These are phyloP conservation scores for Acyrthosiphon pisum DNA, from an alignment of 1,140 invertebrate genomes.

Conservation along the genomic window DNA sequence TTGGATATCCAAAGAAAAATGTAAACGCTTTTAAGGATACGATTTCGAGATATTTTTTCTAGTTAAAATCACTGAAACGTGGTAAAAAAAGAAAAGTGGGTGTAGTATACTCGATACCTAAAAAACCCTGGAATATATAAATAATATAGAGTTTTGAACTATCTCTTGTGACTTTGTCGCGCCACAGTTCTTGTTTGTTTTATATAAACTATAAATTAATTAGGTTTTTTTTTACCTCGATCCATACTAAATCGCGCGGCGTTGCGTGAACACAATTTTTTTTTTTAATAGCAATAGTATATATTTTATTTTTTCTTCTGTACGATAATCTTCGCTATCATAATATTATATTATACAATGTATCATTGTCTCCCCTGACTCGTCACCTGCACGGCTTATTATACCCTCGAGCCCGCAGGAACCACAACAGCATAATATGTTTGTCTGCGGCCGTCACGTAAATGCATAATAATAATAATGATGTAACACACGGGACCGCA, in stretches of 20 bases:
- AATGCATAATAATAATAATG: constrained; percentile 1
- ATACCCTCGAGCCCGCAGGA: not conserved
- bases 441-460: not conserved
- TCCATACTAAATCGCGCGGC: not conserved
- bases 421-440: not conserved
- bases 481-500: not conserved
- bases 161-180: too few relatives aligned
- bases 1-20: not conserved
- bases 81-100: too few relatives aligned
- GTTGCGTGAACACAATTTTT: not conserved
- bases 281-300: not conserved
- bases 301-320: not conserved
- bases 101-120: too few relatives aligned
- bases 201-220: not conserved
- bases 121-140: too few relatives aligned
- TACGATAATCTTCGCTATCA: not conserved
- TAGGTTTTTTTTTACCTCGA: not conserved
- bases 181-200: not conserved
- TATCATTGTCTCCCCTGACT: not conserved
- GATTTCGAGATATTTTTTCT: too few relatives aligned
- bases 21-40: not conserved
- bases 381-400: not conserved
- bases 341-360: not conserved
- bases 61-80: too few relatives aligned
- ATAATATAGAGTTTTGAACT: too few relatives aligned